Conservation (phyloP, 1,140 invertebrate species). For the Ganaspis sp. region DNA sequence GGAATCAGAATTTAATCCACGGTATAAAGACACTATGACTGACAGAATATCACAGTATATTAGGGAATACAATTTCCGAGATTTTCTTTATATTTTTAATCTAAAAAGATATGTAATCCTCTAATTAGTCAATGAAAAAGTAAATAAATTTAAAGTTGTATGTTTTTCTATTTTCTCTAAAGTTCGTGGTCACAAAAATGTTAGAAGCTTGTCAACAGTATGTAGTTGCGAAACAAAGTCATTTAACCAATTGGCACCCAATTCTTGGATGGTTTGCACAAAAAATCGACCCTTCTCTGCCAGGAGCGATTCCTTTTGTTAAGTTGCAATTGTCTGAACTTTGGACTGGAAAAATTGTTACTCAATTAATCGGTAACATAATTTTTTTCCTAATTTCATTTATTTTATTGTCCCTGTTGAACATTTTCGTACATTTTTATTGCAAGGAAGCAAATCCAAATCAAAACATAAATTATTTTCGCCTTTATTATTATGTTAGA, state of each 20-base stretch:
- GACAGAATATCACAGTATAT: too few species aligned
- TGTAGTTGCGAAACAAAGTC: conserved; percentile 90
- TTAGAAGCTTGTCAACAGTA: conserved; percentile 91
- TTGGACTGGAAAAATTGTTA: conserved; percentile 86
- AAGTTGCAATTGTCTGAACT: conserved; percentile 89
- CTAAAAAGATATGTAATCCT: not conserved
- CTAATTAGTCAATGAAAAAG: not conserved
- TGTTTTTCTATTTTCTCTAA: conserved; percentile 47
- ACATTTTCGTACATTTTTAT: too few species aligned
- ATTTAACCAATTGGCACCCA: conserved; percentile 97
- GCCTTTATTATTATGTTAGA: too few species aligned
- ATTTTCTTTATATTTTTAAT: too few species aligned
- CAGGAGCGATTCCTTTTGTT: conserved; percentile 88
- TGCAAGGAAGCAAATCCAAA: too few species aligned
- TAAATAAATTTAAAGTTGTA: conserved; percentile 1
- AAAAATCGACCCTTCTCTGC: conserved; percentile 87
- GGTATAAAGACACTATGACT: too few species aligned
- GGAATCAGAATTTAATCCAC: too few species aligned
- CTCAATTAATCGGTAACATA: conserved; percentile 69
- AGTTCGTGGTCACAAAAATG: conserved; percentile 88
- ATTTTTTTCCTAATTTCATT: not conserved
- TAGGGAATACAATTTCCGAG: too few species aligned
- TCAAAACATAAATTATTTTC: too few species aligned
- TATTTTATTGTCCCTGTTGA: not conserved
- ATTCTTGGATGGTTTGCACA: conserved; percentile 98